Percentiles rank a stretch among this genome's conserved stretches.
Evolutionary conservation across 2,113 vertebrate species (phyloP).

Genomic region (Oncorhynchus mykiss): DNA sequence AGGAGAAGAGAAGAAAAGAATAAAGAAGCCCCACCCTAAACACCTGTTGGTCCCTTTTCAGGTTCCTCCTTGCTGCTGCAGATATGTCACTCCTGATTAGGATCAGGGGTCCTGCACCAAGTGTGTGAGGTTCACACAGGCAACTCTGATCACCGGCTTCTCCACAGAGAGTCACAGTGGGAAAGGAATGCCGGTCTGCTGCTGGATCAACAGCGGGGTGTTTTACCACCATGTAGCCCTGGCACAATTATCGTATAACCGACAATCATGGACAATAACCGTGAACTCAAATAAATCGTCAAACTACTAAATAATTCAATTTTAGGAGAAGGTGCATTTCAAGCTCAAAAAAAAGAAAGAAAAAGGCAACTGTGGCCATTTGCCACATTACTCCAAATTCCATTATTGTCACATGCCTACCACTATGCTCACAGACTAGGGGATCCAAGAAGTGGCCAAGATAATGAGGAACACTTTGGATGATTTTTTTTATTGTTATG

Average conservation of each 20-base stretch:
- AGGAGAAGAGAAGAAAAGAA: slow-evolving; percentile 50
- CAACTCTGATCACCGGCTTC: neutral
- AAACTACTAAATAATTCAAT: no score
- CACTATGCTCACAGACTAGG: neutral
- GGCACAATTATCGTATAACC: no score
- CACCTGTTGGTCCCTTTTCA: slow-evolving; percentile 83
- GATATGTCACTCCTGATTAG: slow-evolving; percentile 82
- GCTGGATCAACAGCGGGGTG: no score
- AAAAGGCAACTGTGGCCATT: neutral
- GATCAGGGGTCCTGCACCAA: slow-evolving; percentile 11
- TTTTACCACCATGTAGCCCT: neutral
- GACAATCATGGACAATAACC: no score
- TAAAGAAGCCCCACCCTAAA: slow-evolving; percentile 76
- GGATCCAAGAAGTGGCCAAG: neutral
- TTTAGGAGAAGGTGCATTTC: no score
- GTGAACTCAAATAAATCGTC: slow-evolving; percentile 14
- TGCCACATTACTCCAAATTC: no score
- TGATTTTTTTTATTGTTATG: no score
- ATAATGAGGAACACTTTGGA: neutral
- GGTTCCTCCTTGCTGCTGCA: slow-evolving; percentile 76
- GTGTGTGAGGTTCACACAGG: slow-evolving; percentile 5
- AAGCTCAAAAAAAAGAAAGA: no score
- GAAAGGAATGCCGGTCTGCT: no score
- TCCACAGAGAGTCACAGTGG: neutral
- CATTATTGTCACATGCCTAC: no score